A percentile compares a stretch with the other conserved stretches of the same genome.
phyloP scores from a whole-genome alignment of 2,113 vertebrate genomes.

The Prunella fulvescens region DNA sequence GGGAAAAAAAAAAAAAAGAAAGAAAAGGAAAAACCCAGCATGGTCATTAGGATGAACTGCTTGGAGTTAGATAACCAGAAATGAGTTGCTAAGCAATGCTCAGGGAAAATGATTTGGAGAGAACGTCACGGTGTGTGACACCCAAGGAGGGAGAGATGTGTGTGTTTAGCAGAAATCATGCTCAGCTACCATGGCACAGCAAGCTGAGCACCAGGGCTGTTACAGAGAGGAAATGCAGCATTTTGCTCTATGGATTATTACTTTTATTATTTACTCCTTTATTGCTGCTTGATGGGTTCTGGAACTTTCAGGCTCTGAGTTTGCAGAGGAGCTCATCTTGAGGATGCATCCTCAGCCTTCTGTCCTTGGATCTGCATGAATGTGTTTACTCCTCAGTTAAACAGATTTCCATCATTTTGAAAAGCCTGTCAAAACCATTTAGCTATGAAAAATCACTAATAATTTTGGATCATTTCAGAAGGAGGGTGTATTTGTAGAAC shows the following conservation, averaged over 20 bases:
- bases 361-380: not conserved
- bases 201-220: not conserved
- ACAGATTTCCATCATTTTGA: conserved; percentile 4
- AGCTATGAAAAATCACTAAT: conserved; percentile 38
- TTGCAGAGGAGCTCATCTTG: not conserved
- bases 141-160: not conserved
- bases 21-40: not conserved
- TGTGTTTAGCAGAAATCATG: not conserved
- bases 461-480: not conserved
- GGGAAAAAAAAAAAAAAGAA: no score
- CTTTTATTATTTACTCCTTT: not conserved
- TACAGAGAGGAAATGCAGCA: not conserved
- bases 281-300: not conserved
- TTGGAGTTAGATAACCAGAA: not conserved
- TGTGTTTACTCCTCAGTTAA: not conserved
- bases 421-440: conserved; percentile 44
- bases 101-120: not conserved
- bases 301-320: not conserved
- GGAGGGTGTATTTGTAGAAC: conserved; percentile 28
- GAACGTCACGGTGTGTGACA: not conserved
- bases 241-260: not conserved
- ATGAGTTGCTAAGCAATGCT: conserved; percentile 13
- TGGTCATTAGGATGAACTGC: not conserved
- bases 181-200: not conserved
- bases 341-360: not conserved